Conservation (phyloP, 1,140 invertebrate species). For the Proales similis region DNA sequence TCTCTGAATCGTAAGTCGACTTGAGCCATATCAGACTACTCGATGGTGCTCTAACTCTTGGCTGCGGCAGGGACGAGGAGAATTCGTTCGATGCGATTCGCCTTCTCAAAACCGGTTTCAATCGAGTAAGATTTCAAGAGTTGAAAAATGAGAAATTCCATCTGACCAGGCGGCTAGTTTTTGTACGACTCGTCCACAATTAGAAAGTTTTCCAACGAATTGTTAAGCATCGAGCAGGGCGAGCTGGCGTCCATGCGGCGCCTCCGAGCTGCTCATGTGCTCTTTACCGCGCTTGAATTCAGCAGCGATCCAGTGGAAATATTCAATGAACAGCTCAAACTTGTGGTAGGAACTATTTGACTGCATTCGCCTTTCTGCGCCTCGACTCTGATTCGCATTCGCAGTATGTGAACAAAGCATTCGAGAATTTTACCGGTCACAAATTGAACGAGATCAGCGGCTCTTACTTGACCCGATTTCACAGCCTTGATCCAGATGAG, state of each 20-base stretch:
- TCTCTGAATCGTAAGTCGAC: too few species aligned
- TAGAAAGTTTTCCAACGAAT: slow-evolving; percentile 56
- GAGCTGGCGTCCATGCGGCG: slow-evolving; percentile 59
- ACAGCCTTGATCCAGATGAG: slow-evolving; percentile 49
- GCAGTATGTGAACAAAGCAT: slow-evolving; percentile 72
- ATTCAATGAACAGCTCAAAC: slow-evolving; percentile 70
- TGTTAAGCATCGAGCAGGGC: slow-evolving; percentile 63
- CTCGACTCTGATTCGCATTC: slow-evolving; percentile 40
- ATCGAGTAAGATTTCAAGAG: too few species aligned
- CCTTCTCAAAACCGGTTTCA: too few species aligned
- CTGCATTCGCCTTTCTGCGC: background rate
- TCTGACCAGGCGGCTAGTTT: background rate
- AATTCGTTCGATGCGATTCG: too few species aligned
- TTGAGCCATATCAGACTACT: too few species aligned
- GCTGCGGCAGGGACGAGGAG: too few species aligned
- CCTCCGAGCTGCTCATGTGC: slow-evolving; percentile 62
- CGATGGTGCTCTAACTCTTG: too few species aligned
- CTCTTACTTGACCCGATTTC: slow-evolving; percentile 59
- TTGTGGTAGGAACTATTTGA: slow-evolving; percentile 61
- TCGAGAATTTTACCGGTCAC: slow-evolving; percentile 68
- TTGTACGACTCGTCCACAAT: slow-evolving; percentile 2
- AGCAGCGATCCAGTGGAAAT: slow-evolving; percentile 77
- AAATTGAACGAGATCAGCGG: slow-evolving; percentile 67
- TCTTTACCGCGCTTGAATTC: slow-evolving; percentile 73
- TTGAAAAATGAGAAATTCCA: background rate